Evolutionary conservation across 2,888 invertebrate species (phyloP).

Genomic region (Cepaea hortensis): DNA sequence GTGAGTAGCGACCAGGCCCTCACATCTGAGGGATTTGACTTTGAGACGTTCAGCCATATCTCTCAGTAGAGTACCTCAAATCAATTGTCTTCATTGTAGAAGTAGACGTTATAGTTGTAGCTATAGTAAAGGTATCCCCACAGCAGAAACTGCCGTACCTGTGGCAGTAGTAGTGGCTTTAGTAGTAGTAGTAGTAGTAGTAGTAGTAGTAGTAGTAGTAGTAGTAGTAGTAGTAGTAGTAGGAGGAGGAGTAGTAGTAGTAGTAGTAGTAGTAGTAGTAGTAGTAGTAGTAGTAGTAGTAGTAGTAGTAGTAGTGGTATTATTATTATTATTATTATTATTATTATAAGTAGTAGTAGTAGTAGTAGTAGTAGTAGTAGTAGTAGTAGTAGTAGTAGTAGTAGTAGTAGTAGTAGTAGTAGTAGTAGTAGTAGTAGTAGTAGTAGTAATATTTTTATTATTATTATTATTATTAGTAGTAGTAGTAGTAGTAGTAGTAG

Average conservation of each 20-base stretch:
- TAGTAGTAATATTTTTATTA: no score
- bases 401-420: constrained; percentile 22
- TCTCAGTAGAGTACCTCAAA: no score
- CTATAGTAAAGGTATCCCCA: not conserved
- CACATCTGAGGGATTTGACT: no score
- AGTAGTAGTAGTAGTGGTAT: not conserved
- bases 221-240: constrained; percentile 6
- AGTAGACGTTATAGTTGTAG: not conserved
- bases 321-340: no score
- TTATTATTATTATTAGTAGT: not conserved
- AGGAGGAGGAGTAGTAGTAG: not conserved
- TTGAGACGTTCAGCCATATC: no score
- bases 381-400: constrained; percentile 11
- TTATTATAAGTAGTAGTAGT: no score
- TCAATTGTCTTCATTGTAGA: no score
- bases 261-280: not conserved
- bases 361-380: not conserved
- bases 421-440: not conserved
- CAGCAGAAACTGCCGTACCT: not conserved
- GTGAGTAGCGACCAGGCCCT: no score
- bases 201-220: constrained; percentile 23
- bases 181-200: not conserved
- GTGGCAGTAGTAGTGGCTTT: not conserved
- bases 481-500: not conserved
- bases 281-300: not conserved